These are phyloP conservation scores for Decapterus maruadsi DNA, from an alignment of 2,797 vertebrate genomes.

Conservation along the genomic window DNA sequence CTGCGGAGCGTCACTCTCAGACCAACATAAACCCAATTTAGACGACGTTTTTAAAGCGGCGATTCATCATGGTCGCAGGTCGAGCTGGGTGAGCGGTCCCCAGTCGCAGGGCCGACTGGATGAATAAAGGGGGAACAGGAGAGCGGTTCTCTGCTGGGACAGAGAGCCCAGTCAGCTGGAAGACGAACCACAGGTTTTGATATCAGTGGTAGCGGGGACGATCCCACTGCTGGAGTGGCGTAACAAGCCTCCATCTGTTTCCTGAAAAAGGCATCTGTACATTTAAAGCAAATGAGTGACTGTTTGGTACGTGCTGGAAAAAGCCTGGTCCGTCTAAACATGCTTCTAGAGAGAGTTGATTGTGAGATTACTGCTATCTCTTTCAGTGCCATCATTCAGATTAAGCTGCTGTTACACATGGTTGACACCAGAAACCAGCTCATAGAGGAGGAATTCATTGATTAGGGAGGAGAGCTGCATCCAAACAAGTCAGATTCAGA, in stretches of 20 bases:
- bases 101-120: conserved; percentile 35
- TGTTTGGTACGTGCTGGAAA: background rate
- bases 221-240: conserved; percentile 36
- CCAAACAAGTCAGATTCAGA: no score
- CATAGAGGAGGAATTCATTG: no score
- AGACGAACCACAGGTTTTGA: conserved; percentile 41
- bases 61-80: conserved; percentile 55
- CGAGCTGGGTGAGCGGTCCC: conserved; percentile 30
- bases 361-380: no score
- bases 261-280: conserved; percentile 63
- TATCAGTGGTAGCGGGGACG: conserved; percentile 52
- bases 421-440: no score
- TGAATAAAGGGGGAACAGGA: conserved; percentile 60
- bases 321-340: conserved; percentile 15
- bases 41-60: conserved; percentile 57
- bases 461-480: no score
- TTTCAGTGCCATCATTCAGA: no score
- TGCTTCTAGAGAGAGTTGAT: no score
- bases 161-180: conserved; percentile 60
- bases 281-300: conserved; percentile 24
- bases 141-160: conserved; percentile 61
- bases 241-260: conserved; percentile 60
- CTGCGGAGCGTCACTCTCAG: conserved; percentile 26
- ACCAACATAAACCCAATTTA: conserved; percentile 51
- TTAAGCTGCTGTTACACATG: no score